Base-by-base conservation (phyloP, 2,113 vertebrate species). In the Phaetusa simplex region DNA sequence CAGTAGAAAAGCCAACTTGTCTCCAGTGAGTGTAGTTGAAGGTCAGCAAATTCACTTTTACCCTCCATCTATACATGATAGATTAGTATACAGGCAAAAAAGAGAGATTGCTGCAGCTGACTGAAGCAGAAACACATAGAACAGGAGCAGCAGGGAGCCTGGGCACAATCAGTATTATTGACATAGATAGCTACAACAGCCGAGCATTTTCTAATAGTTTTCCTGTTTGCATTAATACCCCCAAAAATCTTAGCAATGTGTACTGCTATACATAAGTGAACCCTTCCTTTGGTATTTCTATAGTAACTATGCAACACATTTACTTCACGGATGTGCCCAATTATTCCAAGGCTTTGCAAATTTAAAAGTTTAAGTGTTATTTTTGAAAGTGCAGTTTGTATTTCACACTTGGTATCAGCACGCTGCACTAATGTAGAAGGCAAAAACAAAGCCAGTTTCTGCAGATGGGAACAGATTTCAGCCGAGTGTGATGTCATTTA, bases 381-480 rank as follows among this genome's bases (percentile, higher is more conserved):
- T 88, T 88, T 86, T 49, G 1, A 16, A 79, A 72, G 36, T 2
- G 17, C 4, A 8, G 52, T 69, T 56, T 76, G 16, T 18, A 47
- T 82, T 88, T 85, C 86, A 65, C 32, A 20, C 20, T 66, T 47
- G 71, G 2, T 42, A 73, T 43, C 38, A 61, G 83, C 64, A 86
- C 13, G 6, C 23, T 50, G 55, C 56, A 74, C 15, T 8, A 43
- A 90, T 5, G 36, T 29, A 96, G 58, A 36, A 47, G 83, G 93
- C 74, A 92, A 97, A 96, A 96, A 43, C 42, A 85, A 93, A 82
- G 83, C 82, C 91, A 94, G 66, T 49, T 92, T 95, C 93, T 94
- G 81, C 84, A 97, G 93, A 85, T 77, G 53, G 77, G 94, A 93
- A 92, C 76, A 58, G 65, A 91, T 91, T 97, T 96, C 93, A 97